phyloP scores from a whole-genome alignment of 2,888 invertebrate species.

The Stenodera caucasica region DNA sequence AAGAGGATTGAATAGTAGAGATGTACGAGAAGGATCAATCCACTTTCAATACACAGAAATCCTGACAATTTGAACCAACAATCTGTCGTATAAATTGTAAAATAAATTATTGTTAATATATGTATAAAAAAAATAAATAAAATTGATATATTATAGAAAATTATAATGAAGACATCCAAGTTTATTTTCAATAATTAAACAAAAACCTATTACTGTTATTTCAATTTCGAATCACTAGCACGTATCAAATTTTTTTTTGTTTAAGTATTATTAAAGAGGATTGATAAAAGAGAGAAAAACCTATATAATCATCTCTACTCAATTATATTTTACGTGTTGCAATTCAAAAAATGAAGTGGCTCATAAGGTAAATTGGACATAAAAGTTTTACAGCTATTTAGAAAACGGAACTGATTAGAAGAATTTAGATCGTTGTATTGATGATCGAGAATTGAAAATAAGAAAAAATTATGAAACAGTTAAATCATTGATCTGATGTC shows the following conservation, averaged over 20 bases:
- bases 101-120: too few species aligned
- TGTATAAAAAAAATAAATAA: too few species aligned
- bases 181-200: neutral
- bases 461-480: neutral
- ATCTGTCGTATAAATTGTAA: too few species aligned
- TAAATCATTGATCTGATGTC: neutral
- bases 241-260: neutral
- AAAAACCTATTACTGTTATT: neutral
- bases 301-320: neutral
- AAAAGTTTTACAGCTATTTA: neutral
- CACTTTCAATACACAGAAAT: conserved; percentile 13
- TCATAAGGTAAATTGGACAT: neutral
- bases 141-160: too few species aligned
- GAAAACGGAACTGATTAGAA: neutral
- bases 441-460: too few species aligned
- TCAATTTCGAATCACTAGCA: neutral
- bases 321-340: neutral
- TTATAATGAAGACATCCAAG: too few species aligned
- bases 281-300: neutral
- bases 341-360: conserved; percentile 1
- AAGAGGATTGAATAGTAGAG: conserved; percentile 17
- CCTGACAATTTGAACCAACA: too few species aligned
- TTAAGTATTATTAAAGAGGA: neutral
- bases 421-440: neutral
- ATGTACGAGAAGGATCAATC: conserved; percentile 6